phyloP scores from a whole-genome alignment of 2,113 vertebrate species.

The Centropristis striata region DNA sequence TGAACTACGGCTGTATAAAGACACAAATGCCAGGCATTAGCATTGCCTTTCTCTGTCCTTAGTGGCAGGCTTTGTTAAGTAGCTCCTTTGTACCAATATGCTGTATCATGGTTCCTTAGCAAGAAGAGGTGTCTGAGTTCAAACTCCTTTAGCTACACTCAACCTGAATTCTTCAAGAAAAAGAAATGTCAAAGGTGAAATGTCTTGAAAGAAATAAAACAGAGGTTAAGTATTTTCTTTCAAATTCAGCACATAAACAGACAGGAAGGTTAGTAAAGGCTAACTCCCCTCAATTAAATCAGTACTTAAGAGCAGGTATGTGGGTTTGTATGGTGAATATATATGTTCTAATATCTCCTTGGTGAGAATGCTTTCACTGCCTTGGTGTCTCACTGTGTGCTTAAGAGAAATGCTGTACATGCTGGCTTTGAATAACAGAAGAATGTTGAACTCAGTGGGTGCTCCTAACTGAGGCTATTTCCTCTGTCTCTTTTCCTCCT shows the following conservation, averaged over 20 bases:
- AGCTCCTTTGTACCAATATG: conserved; percentile 17
- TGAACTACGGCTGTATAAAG: not conserved
- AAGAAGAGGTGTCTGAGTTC: conserved; percentile 24
- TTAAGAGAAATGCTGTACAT: not conserved
- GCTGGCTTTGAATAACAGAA: not conserved
- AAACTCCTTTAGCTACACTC: not conserved
- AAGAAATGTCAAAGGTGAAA: conserved; percentile 9
- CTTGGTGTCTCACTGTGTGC: not conserved
- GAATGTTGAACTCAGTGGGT: conserved; percentile 1
- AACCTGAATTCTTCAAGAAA: not conserved
- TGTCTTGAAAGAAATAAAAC: not conserved
- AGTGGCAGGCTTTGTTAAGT: conserved; percentile 1
- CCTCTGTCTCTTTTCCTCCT: not conserved
- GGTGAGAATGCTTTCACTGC: not conserved
- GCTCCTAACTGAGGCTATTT: not conserved
- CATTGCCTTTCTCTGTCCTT: not conserved
- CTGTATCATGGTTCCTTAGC: not conserved
- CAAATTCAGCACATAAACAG: not conserved
- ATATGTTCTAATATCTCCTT: not conserved
- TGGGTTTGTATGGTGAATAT: not conserved
- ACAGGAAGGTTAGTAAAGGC: not conserved
- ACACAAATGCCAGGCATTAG: conserved; percentile 18
- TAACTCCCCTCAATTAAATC: not conserved
- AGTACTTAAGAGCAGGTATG: not conserved
- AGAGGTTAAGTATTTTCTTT: not conserved